A percentile compares a stretch with the other conserved stretches of the same genome.
Evolutionary conservation across 2,113 vertebrate genomes (phyloP).

Genomic region (Gnathonemus echidnorhynchus): DNA sequence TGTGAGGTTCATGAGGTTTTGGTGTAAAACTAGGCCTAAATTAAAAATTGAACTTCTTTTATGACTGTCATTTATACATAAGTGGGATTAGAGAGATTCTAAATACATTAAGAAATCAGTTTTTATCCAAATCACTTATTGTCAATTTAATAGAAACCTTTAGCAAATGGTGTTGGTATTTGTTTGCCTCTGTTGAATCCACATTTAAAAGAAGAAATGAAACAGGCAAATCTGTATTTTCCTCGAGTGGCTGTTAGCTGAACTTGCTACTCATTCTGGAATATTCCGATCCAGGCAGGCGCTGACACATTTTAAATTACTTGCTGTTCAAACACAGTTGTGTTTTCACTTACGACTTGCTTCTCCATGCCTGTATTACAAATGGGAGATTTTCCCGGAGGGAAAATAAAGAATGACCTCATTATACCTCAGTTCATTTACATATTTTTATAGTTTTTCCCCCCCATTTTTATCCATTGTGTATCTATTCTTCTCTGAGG

Average conservation of each 20-base stretch:
- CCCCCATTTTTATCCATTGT: background rate
- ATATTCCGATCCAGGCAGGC: background rate
- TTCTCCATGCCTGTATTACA: background rate
- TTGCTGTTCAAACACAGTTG: constrained; percentile 5
- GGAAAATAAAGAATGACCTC: constrained; percentile 8
- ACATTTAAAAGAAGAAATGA: background rate
- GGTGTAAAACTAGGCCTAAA: background rate
- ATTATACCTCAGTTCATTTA: constrained; percentile 3
- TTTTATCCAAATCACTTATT: background rate
- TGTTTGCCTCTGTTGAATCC: background rate
- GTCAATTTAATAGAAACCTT: background rate
- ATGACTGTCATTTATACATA: background rate
- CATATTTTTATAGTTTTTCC: background rate
- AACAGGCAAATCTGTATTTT: background rate
- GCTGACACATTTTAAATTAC: background rate
- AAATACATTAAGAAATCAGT: background rate
- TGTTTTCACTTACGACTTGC: background rate
- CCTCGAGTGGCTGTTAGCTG: background rate
- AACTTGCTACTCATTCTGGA: background rate
- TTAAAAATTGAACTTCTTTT: background rate
- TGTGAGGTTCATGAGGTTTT: background rate
- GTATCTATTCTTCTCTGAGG: background rate
- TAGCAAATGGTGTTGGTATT: background rate
- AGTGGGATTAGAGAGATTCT: background rate
- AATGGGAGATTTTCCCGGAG: constrained; percentile 8